Conservation (phyloP, 2,797 vertebrate species). For the Denticeps clupeoides region DNA sequence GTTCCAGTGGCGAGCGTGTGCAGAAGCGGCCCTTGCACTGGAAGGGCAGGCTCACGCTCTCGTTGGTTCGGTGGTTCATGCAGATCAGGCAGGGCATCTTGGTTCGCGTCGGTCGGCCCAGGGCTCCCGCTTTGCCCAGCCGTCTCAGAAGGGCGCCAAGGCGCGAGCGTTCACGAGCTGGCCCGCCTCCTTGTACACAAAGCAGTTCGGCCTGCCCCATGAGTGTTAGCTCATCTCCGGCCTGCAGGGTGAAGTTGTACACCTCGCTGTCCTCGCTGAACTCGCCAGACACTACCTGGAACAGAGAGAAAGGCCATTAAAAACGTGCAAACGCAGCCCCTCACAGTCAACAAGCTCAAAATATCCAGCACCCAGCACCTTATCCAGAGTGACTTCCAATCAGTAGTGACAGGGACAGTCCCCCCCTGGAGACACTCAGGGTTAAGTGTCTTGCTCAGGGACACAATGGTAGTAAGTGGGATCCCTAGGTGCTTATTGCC, state of each 20-base stretch:
- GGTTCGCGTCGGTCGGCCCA: conserved; percentile 23
- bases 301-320: not conserved
- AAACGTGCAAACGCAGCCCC: not conserved
- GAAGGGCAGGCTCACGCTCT: conserved; percentile 92
- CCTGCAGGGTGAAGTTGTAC: conserved; percentile 93
- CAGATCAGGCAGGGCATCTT: conserved; percentile 96
- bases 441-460: too few species aligned
- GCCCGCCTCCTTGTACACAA: conserved; percentile 48
- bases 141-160: conserved; percentile 77
- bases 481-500: too few species aligned
- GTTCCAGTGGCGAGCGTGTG: conserved; percentile 88
- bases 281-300: conserved; percentile 89
- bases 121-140: conserved; percentile 72
- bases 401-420: too few species aligned
- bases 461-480: too few species aligned
- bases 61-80: conserved; percentile 97
- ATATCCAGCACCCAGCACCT: too few species aligned
- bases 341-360: too few species aligned
- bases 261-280: conserved; percentile 97
- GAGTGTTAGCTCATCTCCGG: conserved; percentile 90
- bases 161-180: conserved; percentile 52
- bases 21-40: conserved; percentile 93
- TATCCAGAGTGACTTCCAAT: too few species aligned
- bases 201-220: conserved; percentile 97
- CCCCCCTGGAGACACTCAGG: too few species aligned